phyloP scores from a whole-genome alignment of 2,888 invertebrate species.

The Tupiocoris notatus region DNA sequence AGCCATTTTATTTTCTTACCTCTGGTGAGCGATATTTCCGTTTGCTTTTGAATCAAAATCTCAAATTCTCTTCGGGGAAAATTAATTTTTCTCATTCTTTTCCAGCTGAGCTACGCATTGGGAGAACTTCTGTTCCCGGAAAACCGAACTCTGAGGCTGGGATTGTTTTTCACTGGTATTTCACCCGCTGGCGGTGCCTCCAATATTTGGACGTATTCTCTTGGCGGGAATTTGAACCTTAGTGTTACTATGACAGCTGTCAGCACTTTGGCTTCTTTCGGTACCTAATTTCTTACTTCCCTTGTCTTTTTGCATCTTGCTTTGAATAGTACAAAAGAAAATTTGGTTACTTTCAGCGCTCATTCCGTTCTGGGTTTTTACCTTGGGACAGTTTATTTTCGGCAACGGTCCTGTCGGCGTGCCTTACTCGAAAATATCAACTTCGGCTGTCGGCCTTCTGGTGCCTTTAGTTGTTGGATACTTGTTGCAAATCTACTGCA shows the following conservation, averaged over 20 bases:
- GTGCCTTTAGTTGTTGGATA: conserved; percentile 73
- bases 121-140: conserved; percentile 71
- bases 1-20: conserved; percentile 85
- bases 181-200: conserved; percentile 94
- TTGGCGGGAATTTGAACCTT: conserved; percentile 88
- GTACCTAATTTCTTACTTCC: no score
- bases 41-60: neutral
- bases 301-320: no score
- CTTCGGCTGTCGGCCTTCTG: conserved; percentile 71
- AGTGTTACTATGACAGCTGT: conserved; percentile 94
- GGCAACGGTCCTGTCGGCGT: conserved; percentile 68
- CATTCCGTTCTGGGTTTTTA: conserved; percentile 90
- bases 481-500: conserved; percentile 58
- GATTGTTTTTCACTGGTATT: conserved; percentile 86
- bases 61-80: neutral
- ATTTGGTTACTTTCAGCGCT: conserved; percentile 59
- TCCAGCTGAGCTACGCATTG: conserved; percentile 68
- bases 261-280: conserved; percentile 83
- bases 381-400: conserved; percentile 75
- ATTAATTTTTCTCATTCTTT: neutral
- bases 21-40: conserved; percentile 58
- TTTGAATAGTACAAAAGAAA: neutral
- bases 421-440: conserved; percentile 74
- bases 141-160: conserved; percentile 67
- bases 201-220: conserved; percentile 90